Evolutionary conservation across 2,888 invertebrate species (phyloP).

Genomic region (Calameuta filiformis): DNA sequence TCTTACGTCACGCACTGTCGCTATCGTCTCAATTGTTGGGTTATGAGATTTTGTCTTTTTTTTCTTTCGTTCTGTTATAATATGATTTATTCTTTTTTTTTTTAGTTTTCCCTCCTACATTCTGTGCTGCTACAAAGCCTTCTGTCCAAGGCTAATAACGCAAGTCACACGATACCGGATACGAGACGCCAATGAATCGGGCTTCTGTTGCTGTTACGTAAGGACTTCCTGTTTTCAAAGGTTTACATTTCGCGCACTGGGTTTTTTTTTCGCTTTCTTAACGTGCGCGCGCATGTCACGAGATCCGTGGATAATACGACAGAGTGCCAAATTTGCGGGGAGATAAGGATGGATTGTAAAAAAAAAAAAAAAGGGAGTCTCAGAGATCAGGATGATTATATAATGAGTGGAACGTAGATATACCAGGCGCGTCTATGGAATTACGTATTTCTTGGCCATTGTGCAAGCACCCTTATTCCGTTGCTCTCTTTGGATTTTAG

Average conservation of each 20-base stretch:
- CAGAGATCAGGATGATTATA: not conserved
- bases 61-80: not conserved
- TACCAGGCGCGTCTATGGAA: not conserved
- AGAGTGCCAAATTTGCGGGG: not conserved
- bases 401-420: not conserved
- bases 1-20: not conserved
- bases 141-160: not conserved
- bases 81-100: not conserved
- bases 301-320: not conserved
- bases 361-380: not conserved
- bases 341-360: not conserved
- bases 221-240: constrained; percentile 20
- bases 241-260: constrained; percentile 1
- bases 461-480: not conserved
- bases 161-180: constrained; percentile 7
- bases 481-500: not conserved
- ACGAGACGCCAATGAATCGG: constrained; percentile 26
- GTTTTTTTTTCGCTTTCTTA: not conserved
- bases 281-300: not conserved
- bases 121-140: not conserved
- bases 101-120: not conserved
- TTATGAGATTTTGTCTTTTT: not conserved
- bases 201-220: constrained; percentile 29
- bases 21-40: not conserved
- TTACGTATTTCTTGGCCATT: not conserved